Base-by-base conservation (phyloP, 1,140 invertebrate genomes). In the Eciton burchellii region DNA sequence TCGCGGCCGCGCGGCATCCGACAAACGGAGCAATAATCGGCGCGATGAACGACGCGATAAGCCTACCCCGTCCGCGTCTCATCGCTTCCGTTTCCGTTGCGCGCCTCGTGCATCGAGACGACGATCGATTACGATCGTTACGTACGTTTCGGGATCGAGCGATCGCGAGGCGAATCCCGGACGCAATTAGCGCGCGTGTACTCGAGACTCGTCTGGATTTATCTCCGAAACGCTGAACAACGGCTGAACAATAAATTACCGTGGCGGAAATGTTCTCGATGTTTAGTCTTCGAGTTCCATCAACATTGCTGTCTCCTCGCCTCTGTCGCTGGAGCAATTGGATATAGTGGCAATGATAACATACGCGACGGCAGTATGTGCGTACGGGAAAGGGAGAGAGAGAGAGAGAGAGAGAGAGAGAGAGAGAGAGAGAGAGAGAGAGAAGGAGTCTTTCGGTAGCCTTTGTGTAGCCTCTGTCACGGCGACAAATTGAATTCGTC, bases 61-160 rank as follows among this genome's bases (percentile, higher is more conserved):
- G 82, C 72, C 45, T 35, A 26, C 73, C n/a, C 87, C 71, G 89
- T 88, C 84, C 83, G 84, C 84, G 82, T 84, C 86, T 86, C 87
- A 90, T 90, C 87, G 88, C 85, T 90, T 90, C 89, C 89, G 89
- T 66, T 90, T 90, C 89, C 85, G 87, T 84, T 62, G 60, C 60
- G 60, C 56, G 68, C 79, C 43, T 41, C 45, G n/a, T 66, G 35
- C 35, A 70, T 83, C 52, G 89, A 88, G 86, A 86, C 68, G 81
- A 63, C 62, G 35, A 74, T 79, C 74, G 74, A 79, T 79, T 35
- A 6, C 35, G 35, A 35, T 3, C 35, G 35, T 2, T 35, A 35
- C 6, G n/a, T n/a, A n/a, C n/a, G n/a, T n/a, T 74, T 62, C 63
- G 63, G 24, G 35, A 9, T 63, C 57, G 12, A 14, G 11, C 29